Percentiles rank a stretch among this genome's conserved stretches.
Conservation (phyloP, 2,888 invertebrate species). For the Argyra leucocephala region DNA sequence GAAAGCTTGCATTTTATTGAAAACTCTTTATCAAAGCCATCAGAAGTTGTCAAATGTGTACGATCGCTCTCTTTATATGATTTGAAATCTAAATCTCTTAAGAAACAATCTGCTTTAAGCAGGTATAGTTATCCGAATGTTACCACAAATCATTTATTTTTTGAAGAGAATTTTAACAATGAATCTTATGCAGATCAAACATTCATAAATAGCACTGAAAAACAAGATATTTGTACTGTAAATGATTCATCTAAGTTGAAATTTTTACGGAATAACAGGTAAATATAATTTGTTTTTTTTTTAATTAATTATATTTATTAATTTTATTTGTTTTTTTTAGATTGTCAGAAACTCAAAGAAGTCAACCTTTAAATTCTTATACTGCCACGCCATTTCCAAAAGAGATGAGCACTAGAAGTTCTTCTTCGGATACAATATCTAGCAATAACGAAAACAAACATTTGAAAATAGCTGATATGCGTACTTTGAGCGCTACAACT, state of each 20-base stretch:
- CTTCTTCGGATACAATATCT: not conserved
- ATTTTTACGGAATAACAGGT: not conserved
- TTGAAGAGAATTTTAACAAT: not conserved
- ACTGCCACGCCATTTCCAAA: not conserved
- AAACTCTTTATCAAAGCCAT: too few species aligned
- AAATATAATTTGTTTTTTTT: not conserved
- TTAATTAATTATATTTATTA: not conserved
- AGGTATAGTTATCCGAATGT: not conserved
- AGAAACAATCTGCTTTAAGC: not conserved
- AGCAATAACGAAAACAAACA: not conserved
- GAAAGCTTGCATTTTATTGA: not conserved
- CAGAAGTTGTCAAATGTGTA: not conserved
- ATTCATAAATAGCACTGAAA: not conserved
- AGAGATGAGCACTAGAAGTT: not conserved
- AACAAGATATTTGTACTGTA: not conserved
- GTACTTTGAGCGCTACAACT: slow-evolving; percentile 27
- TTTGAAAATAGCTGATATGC: not conserved
- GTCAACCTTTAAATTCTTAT: not conserved
- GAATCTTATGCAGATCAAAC: not conserved
- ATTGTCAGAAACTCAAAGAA: not conserved
- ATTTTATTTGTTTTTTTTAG: not conserved
- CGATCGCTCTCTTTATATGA: not conserved
- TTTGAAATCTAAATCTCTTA: not conserved
- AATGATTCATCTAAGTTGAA: not conserved
- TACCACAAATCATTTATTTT: not conserved